Conservation (phyloP, 2,113 vertebrate genomes). For the Daubentonia madagascariensis region DNA sequence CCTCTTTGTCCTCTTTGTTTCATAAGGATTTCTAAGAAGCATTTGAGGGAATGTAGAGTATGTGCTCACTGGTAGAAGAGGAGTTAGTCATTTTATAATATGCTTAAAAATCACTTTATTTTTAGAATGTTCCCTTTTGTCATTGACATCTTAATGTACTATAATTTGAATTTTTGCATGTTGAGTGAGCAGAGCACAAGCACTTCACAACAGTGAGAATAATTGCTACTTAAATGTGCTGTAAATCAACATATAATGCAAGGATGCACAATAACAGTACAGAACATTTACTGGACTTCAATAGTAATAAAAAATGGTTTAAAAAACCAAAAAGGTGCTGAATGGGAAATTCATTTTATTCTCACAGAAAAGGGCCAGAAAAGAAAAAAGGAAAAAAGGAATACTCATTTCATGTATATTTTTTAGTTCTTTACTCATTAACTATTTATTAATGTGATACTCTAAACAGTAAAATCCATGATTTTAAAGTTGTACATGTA, state of each 20-base stretch:
- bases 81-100: slow-evolving; percentile 67
- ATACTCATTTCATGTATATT: background rate
- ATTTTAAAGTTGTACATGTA: background rate
- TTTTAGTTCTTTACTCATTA: background rate
- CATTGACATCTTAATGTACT: slow-evolving; percentile 54
- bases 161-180: slow-evolving; percentile 64
- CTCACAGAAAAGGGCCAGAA: background rate
- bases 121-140: slow-evolving; percentile 58
- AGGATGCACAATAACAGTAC: background rate
- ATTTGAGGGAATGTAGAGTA: background rate
- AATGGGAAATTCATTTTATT: background rate
- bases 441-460: background rate
- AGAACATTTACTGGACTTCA: background rate
- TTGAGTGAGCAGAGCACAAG: slow-evolving; percentile 42
- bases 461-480: background rate
- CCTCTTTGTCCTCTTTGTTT: background rate
- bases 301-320: background rate
- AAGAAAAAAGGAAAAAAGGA: background rate
- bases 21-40: background rate
- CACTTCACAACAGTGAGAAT: slow-evolving; percentile 36
- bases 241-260: slow-evolving; percentile 33
- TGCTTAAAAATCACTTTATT: slow-evolving; percentile 59
- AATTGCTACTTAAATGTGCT: slow-evolving; percentile 60
- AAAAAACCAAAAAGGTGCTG: background rate
- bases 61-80: slow-evolving; percentile 14